Evolutionary conservation across 2,888 invertebrate genomes (phyloP).

Genomic region (Diarsia brunnea): DNA sequence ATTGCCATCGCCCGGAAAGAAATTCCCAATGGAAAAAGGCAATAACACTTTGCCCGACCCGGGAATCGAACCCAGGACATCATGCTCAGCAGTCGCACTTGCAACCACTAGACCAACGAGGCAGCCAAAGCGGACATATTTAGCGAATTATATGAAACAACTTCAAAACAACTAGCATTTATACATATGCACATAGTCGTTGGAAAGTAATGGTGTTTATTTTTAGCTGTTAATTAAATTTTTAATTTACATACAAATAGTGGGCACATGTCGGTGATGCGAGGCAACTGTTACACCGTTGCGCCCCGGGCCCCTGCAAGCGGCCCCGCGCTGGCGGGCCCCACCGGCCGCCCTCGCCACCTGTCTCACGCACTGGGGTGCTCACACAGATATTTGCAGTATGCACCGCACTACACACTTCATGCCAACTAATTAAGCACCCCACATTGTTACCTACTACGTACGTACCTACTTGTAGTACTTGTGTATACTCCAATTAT

Average conservation of each 20-base stretch:
- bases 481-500: conserved; percentile 17
- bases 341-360: conserved; percentile 75
- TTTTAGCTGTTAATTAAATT: conserved; percentile 80
- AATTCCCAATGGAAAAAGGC: too few relatives aligned
- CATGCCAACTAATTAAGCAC: conserved; percentile 62
- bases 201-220: conserved; percentile 72
- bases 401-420: conserved; percentile 54
- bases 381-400: conserved; percentile 64
- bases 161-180: conserved; percentile 39
- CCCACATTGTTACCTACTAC: conserved; percentile 46
- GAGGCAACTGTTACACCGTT: conserved; percentile 75
- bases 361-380: conserved; percentile 73
- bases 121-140: conserved; percentile 45
- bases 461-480: conserved; percentile 11
- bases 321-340: conserved; percentile 65
- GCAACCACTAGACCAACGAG: too few relatives aligned
- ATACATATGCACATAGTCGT: conserved; percentile 24
- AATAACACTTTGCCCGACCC: too few relatives aligned
- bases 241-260: conserved; percentile 78
- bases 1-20: too few relatives aligned
- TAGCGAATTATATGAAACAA: conserved; percentile 25
- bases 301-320: conserved; percentile 72
- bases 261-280: conserved; percentile 70
- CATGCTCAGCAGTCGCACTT: too few relatives aligned
- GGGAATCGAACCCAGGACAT: too few relatives aligned